Conservation (phyloP, 1,140 invertebrate species). For the Pteromalus puparum region DNA sequence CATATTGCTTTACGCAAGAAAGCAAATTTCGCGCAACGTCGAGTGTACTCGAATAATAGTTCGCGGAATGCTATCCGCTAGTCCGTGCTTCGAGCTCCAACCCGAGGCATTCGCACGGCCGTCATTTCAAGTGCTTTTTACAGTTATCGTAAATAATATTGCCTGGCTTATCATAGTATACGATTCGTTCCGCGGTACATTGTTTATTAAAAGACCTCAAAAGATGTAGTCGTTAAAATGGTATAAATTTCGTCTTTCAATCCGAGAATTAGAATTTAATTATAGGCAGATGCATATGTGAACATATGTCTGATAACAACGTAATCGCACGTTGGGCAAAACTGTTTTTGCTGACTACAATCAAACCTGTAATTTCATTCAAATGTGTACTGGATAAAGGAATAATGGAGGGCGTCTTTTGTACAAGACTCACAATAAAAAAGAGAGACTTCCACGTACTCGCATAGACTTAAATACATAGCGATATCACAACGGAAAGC, state of each 20-base stretch:
- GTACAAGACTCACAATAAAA: background rate
- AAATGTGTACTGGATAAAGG: background rate
- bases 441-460: background rate
- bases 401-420: background rate
- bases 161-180: background rate
- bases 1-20: constrained; percentile 45
- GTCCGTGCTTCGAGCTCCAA: background rate
- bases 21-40: constrained; percentile 41
- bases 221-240: no score
- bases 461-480: background rate
- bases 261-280: no score
- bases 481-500: no score
- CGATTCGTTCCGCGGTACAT: no score
- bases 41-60: constrained; percentile 33
- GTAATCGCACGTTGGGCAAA: background rate
- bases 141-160: constrained; percentile 34
- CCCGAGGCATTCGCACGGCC: background rate
- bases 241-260: no score
- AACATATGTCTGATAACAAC: background rate
- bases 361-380: constrained; percentile 14
- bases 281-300: no score
- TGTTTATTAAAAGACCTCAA: no score
- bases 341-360: background rate
- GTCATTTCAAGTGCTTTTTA: constrained; percentile 2
- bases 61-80: constrained; percentile 47